Conservation (phyloP, 2,113 vertebrate genomes). For the Myocastor coypus region DNA sequence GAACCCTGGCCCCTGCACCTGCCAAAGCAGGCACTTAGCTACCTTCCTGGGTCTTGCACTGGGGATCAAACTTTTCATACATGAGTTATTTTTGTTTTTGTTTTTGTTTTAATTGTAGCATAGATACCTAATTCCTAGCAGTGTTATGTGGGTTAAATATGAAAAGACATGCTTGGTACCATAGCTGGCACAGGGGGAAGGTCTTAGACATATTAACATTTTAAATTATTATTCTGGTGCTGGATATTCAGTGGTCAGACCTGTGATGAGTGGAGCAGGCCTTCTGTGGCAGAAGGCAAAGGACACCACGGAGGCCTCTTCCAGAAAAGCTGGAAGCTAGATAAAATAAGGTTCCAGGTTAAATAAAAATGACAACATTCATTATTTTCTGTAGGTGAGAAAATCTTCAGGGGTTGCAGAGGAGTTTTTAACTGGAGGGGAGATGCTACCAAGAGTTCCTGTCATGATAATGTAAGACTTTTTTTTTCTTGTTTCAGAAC, state of each 20-base stretch:
- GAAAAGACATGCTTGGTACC: neutral
- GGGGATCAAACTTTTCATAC: neutral
- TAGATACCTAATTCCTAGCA: neutral
- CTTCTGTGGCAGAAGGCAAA: slow-evolving; percentile 48
- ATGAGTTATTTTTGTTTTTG: neutral
- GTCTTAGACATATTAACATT: slow-evolving; percentile 10
- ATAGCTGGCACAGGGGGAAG: slow-evolving; percentile 4
- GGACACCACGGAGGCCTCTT: slow-evolving; percentile 39
- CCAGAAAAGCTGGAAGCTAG: slow-evolving; percentile 41
- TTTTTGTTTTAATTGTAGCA: neutral
- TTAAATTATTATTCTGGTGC: slow-evolving; percentile 35
- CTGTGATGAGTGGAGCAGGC: slow-evolving; percentile 39
- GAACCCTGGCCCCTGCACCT: no score
- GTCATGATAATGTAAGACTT: neutral
- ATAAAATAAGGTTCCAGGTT: slow-evolving; percentile 43
- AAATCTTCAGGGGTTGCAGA: neutral
- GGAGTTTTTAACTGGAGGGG: neutral
- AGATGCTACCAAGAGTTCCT: neutral
- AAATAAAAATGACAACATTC: slow-evolving; percentile 6
- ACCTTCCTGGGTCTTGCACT: neutral
- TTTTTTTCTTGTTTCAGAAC: no score
- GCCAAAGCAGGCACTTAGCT: no score
- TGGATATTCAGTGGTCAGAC: slow-evolving; percentile 42
- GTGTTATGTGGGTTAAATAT: neutral
- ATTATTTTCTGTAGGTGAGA: slow-evolving; percentile 17